Conservation (phyloP, 2,797 vertebrate genomes). For the Balearica regulorum region DNA sequence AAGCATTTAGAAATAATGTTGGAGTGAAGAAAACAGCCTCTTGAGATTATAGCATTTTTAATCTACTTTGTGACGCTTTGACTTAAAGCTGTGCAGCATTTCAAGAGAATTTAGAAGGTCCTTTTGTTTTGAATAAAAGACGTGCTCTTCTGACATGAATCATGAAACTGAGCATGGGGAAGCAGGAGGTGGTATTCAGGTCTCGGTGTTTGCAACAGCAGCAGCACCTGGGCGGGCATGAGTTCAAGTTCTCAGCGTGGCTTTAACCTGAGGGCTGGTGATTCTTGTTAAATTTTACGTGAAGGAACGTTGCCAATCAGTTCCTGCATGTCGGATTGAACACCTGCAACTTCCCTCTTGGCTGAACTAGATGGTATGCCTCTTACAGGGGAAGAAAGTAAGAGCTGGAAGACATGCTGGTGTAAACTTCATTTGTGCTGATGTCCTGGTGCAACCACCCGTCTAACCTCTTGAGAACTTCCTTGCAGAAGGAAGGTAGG, state of each 20-base stretch:
- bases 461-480: background rate
- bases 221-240: conserved; percentile 23
- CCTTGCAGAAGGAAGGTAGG: background rate
- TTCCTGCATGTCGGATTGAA: background rate
- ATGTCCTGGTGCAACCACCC: background rate
- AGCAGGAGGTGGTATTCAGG: background rate
- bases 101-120: background rate
- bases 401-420: background rate
- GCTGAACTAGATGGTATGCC: background rate
- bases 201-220: background rate
- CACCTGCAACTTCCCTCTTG: conserved; percentile 53
- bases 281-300: conserved; percentile 44
- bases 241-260: conserved; percentile 31
- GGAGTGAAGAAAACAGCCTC: background rate
- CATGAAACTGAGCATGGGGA: background rate
- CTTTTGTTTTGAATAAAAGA: background rate
- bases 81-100: background rate
- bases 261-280: conserved; percentile 44
- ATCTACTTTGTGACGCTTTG: background rate
- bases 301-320: background rate
- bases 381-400: background rate
- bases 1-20: background rate
- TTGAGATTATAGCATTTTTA: background rate
- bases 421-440: background rate
- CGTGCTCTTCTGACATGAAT: background rate